Evolutionary conservation across 2,797 vertebrate genomes (phyloP).

Genomic region (Xyrichtys novacula): DNA sequence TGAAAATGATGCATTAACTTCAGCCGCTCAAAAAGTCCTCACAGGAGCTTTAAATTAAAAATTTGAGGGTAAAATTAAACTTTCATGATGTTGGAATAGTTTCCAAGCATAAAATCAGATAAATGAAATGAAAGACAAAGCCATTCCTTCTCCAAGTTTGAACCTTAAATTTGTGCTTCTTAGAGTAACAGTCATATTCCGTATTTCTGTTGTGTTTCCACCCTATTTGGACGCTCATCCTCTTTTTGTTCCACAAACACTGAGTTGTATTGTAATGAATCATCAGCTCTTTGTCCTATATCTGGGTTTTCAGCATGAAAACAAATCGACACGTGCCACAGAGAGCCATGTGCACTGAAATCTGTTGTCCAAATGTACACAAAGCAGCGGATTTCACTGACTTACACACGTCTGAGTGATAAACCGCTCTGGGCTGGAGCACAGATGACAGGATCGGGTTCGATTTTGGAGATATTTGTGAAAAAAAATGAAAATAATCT

Average conservation of each 20-base stretch:
- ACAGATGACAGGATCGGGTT: not conserved
- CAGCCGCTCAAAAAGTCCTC: no score
- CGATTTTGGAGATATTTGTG: not conserved
- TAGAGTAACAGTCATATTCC: not conserved
- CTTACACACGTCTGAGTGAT: not conserved
- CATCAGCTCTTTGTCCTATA: not conserved
- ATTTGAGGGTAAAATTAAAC: no score
- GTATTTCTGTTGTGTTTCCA: not conserved
- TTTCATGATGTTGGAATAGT: no score
- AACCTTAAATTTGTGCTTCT: not conserved
- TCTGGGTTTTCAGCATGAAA: not conserved
- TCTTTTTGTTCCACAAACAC: not conserved
- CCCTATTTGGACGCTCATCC: not conserved
- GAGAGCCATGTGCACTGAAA: constrained; percentile 1
- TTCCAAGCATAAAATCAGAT: no score
- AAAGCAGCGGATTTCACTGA: not conserved
- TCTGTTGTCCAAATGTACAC: not conserved
- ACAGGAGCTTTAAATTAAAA: no score
- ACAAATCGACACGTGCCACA: constrained; percentile 1
- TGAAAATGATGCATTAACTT: no score
- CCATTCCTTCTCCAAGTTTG: no score
- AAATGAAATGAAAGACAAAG: no score
- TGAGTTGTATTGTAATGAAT: not conserved
- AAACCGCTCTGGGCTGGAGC: not conserved
- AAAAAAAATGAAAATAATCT: not conserved